Percentiles rank a stretch among this genome's conserved stretches.
Evolutionary conservation across 2,888 invertebrate species (phyloP).

Genomic region (Calameuta idolon): DNA sequence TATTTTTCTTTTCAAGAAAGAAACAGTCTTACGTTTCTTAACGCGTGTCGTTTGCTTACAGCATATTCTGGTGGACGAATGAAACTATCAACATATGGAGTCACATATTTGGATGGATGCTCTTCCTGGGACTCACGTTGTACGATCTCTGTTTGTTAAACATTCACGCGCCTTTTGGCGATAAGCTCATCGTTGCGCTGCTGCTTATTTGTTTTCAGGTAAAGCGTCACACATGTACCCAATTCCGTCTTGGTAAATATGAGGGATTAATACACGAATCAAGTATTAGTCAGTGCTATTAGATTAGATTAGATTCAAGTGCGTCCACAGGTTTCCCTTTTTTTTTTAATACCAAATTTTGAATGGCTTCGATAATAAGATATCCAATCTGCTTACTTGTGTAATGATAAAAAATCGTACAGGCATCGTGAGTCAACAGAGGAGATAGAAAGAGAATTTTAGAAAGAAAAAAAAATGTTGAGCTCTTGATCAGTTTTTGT

Average conservation of each 20-base stretch:
- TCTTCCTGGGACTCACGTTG: slow-evolving; percentile 85
- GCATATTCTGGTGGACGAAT: slow-evolving; percentile 96
- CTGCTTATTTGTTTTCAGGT: slow-evolving; percentile 91
- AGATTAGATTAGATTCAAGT: background rate
- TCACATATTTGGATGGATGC: slow-evolving; percentile 87
- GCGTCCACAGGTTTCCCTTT: background rate
- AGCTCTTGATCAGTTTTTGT: background rate
- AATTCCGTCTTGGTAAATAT: background rate
- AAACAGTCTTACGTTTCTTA: background rate
- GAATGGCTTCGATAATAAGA: background rate
- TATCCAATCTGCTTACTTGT: background rate
- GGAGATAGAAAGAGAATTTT: background rate
- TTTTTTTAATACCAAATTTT: background rate
- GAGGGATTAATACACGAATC: background rate
- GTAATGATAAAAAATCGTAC: background rate
- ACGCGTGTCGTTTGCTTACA: slow-evolving; percentile 65
- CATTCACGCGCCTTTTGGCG: slow-evolving; percentile 81
- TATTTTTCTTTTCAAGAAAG: background rate
- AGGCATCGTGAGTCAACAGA: background rate
- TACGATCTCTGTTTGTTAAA: slow-evolving; percentile 86
- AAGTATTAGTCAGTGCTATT: background rate
- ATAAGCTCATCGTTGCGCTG: slow-evolving; percentile 87
- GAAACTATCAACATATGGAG: slow-evolving; percentile 99
- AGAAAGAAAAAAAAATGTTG: background rate
- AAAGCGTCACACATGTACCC: slow-evolving; percentile 39